Base-by-base conservation (phyloP, 2,888 invertebrate genomes). In the Andrena bucephala region DNA sequence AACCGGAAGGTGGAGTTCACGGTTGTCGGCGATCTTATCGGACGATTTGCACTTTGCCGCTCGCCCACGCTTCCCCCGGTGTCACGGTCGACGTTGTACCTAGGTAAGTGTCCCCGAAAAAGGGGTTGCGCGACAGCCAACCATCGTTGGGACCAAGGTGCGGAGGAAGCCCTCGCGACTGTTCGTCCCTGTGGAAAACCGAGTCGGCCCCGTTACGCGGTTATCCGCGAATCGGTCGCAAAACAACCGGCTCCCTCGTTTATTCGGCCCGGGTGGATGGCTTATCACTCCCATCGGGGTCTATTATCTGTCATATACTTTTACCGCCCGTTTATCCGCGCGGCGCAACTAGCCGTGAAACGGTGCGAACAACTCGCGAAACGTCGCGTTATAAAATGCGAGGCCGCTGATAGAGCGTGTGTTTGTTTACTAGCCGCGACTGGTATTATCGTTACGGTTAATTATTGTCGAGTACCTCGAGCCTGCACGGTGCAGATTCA, bases 1-100 rank as follows among this genome's bases (percentile, higher is more conserved):
- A 88, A 84, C 82, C 87, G 87, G 87, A 89, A 89, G 87, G 81
- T 73, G 83, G 69, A 77, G 79, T 83, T 83, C 85, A 74, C 70
- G 84, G 62, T 66, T 83, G 69, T 79, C 76, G 71, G 57, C 78
- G 77, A 89, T 86, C 87, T 89, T 86, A 83, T 86, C 87, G 81
- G 71, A 13, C 73, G 74, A 81, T 86, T 86, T 79, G 81, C 82
- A 77, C 75, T 75, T 77, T 62, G 77, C 65, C 66, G 71, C 54
- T 65, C 77, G 59, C 77, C 80, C 77, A 78, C 73, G 69, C 72
- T 84, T 50, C 67, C 29, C 70, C 48, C 83, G 59, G 63, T 81
- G 83, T 87, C 86, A 86, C 66, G 83, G 79, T 63, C 81, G 74
- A 29, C 33, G 36, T 27, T 31, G 59, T 7, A 67, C 36, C 42